Percentiles rank a stretch among this genome's conserved stretches.
Conservation (phyloP, 2,113 vertebrate species). For the Rhynchopsitta pachyrhyncha region DNA sequence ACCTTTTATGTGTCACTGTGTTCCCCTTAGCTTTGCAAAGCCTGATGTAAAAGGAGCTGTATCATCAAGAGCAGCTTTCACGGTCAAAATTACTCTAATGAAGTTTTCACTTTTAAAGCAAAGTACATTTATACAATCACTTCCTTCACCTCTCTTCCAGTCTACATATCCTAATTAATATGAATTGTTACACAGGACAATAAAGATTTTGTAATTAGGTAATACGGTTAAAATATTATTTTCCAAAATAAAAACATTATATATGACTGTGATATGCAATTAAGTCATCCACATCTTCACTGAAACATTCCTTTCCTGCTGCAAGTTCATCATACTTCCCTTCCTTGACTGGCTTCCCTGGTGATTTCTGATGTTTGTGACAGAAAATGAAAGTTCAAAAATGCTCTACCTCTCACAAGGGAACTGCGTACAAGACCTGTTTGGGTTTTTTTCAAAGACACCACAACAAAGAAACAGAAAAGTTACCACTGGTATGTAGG, state of each 20-base stretch:
- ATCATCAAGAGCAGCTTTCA: not conserved
- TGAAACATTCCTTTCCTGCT: not conserved
- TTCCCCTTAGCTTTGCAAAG: not conserved
- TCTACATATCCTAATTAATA: not conserved
- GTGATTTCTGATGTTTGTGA: not conserved
- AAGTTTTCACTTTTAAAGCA: not conserved
- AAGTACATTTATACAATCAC: not conserved
- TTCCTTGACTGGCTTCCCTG: not conserved
- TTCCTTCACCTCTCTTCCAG: not conserved
- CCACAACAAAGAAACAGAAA: not conserved
- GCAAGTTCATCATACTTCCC: not conserved
- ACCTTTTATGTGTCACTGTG: not conserved
- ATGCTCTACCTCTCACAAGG: not conserved
- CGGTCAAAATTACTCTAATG: not conserved
- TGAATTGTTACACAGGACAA: not conserved
- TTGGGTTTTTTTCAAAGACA: not conserved
- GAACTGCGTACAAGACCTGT: not conserved
- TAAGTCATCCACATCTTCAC: not conserved
- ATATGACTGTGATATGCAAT: not conserved
- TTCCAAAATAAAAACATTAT: not conserved
- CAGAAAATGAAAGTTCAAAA: not conserved
- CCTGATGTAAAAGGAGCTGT: not conserved
- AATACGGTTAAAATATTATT: not conserved
- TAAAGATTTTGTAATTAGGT: not conserved
- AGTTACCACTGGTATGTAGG: not conserved